Evolutionary conservation across 2,797 vertebrate genomes (phyloP).

Genomic region (Hylomyscus alleni): DNA sequence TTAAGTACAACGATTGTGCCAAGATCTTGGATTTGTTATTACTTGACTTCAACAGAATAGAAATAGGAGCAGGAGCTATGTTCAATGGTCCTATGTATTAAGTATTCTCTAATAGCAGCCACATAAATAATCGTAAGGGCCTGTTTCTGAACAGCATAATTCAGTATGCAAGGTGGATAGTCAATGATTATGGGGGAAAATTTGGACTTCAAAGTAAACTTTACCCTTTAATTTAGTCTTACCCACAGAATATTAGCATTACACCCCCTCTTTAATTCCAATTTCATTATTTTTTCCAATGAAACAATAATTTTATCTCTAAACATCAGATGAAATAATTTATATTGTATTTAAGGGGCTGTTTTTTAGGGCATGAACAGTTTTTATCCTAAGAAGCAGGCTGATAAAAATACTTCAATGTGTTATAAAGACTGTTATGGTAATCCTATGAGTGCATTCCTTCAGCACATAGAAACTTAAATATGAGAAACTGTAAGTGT

Average conservation of each 20-base stretch:
- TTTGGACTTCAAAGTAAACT: conserved; percentile 18
- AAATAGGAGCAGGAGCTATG: not conserved
- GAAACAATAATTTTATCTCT: not conserved
- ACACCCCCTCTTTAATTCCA: not conserved
- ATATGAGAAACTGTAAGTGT: not conserved
- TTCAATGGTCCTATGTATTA: not conserved
- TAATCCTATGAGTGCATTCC: too few species aligned
- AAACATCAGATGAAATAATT: not conserved
- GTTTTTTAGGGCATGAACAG: not conserved
- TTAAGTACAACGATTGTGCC: not conserved
- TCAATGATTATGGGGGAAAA: not conserved
- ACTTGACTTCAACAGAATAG: not conserved
- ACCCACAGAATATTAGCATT: not conserved
- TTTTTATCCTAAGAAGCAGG: not conserved
- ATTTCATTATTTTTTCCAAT: not conserved
- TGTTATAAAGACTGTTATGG: not conserved
- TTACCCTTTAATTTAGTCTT: conserved; percentile 4
- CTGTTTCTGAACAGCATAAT: not conserved
- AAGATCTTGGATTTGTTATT: not conserved
- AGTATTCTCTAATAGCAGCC: not conserved
- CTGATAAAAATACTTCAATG: not conserved
- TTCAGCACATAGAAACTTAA: not conserved
- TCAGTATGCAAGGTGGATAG: not conserved
- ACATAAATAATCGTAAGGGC: not conserved
- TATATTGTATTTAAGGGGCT: not conserved